phyloP scores from a whole-genome alignment of 2,888 invertebrate genomes.

The Melitaea athalia region DNA sequence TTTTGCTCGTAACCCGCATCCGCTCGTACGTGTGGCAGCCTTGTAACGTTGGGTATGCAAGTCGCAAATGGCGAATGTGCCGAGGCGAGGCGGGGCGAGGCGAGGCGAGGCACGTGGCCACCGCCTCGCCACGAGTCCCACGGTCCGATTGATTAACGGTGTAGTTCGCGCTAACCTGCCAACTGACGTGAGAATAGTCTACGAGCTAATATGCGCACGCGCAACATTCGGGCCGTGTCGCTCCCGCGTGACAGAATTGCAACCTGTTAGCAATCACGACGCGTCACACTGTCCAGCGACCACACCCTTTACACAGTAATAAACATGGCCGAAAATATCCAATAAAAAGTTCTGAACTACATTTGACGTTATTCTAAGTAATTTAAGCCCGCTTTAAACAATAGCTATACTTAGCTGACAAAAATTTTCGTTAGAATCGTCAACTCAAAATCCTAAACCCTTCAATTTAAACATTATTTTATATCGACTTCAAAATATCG shows the following conservation, averaged over 20 bases:
- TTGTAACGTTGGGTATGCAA: slow-evolving; percentile 15
- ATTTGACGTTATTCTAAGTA: no score
- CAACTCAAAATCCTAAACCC: no score
- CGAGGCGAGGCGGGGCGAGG: slow-evolving; percentile 25
- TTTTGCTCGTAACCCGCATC: no score
- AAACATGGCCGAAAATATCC: no score
- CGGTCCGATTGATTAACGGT: slow-evolving; percentile 71
- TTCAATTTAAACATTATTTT: no score
- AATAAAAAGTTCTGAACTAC: no score
- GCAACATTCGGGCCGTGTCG: slow-evolving; percentile 57
- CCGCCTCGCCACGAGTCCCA: slow-evolving; percentile 53
- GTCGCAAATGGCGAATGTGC: slow-evolving; percentile 25
- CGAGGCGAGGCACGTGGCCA: slow-evolving; percentile 50
- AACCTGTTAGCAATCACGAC: slow-evolving; percentile 30
- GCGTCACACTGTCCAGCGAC: slow-evolving; percentile 1
- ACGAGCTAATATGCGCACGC: slow-evolving; percentile 52
- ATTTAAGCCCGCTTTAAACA: no score
- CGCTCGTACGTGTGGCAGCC: no score
- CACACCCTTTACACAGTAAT: not conserved
- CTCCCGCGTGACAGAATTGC: slow-evolving; percentile 60
- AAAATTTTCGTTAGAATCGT: no score
- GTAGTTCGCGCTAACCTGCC: slow-evolving; percentile 54
- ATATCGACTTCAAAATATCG: no score
- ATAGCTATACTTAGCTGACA: no score
- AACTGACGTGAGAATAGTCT: slow-evolving; percentile 58